These are phyloP conservation scores for Myotis yumanensis DNA, from an alignment of 2,113 vertebrate genomes.

Conservation along the genomic window DNA sequence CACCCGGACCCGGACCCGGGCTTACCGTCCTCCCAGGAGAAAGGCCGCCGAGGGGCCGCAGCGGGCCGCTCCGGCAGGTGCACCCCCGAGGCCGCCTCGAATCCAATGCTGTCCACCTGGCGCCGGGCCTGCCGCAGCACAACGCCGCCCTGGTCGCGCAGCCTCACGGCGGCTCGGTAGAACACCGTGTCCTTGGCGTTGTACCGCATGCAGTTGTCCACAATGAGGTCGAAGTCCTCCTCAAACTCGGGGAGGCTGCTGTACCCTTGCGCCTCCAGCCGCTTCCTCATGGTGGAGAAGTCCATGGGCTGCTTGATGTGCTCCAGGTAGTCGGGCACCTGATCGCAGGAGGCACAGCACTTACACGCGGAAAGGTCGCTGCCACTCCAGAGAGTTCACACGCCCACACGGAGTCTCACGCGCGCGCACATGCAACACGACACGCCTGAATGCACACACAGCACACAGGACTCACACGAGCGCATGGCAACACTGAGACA, in stretches of 20 bases:
- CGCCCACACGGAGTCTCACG: fast-evolving
- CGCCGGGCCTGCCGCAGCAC: slow-evolving; percentile 93
- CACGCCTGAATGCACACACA: background rate
- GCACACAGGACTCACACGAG: too few relatives aligned
- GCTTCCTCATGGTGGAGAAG: slow-evolving; percentile 95
- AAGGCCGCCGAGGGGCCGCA: slow-evolving; percentile 85
- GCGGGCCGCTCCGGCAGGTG: slow-evolving; percentile 92
- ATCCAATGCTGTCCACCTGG: slow-evolving; percentile 91
- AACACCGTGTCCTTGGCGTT: slow-evolving; percentile 98
- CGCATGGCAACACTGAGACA: fast-evolving
- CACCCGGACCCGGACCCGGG: background rate
- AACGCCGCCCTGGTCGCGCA: slow-evolving; percentile 95
- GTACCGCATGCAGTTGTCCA: slow-evolving; percentile 98
- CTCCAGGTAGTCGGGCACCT: slow-evolving; percentile 98
- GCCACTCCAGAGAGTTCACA: fast-evolving
- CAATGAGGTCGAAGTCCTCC: slow-evolving; percentile 94
- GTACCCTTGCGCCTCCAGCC: slow-evolving; percentile 92
- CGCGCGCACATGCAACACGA: fast-evolving
- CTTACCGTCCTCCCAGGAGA: slow-evolving; percentile 98
- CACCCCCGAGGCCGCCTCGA: slow-evolving; percentile 92
- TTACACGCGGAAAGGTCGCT: slow-evolving; percentile 15
- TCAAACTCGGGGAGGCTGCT: slow-evolving; percentile 93
- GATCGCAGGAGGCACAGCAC: slow-evolving; percentile 56
- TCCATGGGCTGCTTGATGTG: slow-evolving; percentile 97
- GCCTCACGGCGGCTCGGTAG: slow-evolving; percentile 92